Conservation (phyloP, 2,888 invertebrate genomes). For the Eumerus sabulonum region DNA sequence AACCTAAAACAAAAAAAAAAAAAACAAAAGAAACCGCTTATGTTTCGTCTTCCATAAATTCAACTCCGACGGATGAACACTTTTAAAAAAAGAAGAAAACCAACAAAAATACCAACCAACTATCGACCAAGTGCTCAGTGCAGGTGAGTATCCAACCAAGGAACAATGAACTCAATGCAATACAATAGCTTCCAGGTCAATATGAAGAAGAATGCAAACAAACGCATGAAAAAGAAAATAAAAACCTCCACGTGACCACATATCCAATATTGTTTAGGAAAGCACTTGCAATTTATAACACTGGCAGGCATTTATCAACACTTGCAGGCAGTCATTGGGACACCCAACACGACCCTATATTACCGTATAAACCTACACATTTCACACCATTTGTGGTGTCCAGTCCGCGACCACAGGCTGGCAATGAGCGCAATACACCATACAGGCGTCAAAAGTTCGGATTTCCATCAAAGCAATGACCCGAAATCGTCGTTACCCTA, state of each 20-base stretch:
- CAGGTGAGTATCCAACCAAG: background rate
- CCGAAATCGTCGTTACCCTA: constrained; percentile 57
- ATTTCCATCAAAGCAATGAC: constrained; percentile 67
- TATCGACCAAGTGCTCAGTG: too few relatives aligned
- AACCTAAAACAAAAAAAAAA: too few relatives aligned
- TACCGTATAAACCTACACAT: background rate
- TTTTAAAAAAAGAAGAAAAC: constrained; percentile 29
- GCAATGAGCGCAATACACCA: background rate
- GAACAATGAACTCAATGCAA: constrained; percentile 47
- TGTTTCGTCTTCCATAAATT: too few relatives aligned
- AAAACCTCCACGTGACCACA: background rate
- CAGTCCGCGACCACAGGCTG: too few relatives aligned
- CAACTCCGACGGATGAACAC: too few relatives aligned
- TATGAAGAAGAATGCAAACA: constrained; percentile 9
- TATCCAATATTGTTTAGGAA: constrained; percentile 24
- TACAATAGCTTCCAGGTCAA: constrained; percentile 47
- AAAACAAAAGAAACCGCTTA: too few relatives aligned
- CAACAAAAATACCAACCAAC: constrained; percentile 8
- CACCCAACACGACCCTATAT: background rate
- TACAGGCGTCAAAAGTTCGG: constrained; percentile 50
- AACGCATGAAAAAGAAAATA: constrained; percentile 16
- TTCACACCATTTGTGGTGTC: background rate
- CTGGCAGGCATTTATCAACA: constrained; percentile 42
- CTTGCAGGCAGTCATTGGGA: constrained; percentile 16
- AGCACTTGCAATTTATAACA: constrained; percentile 52